Base-by-base conservation (phyloP, 2,113 vertebrate species). In the Aix galericulata region DNA sequence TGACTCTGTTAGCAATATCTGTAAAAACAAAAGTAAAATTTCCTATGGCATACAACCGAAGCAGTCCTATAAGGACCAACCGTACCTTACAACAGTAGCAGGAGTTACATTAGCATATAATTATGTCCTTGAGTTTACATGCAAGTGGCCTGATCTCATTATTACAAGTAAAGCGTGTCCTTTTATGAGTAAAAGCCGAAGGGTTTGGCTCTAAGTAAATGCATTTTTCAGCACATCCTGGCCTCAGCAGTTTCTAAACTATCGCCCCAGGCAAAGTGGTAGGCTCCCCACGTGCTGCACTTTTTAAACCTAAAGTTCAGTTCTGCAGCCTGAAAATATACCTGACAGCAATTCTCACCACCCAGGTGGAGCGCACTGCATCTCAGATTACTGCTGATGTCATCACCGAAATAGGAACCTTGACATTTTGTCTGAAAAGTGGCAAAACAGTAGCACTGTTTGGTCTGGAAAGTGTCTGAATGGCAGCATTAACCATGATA, bases 141-240 rank as follows among this genome's bases (percentile, higher is more conserved):
- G 26, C 16, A 67, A 78, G 68, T 79, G 62, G 42, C 42, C 73
- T 64, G 86, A 90, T 88, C 67, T 85, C 82, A 36, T 72, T 86
- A 63, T 68, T 88, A 72, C 34, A 75, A 71, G n/a, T 17, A 27
- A 79, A 80, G 64, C n/a, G 13, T 76, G 38, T 50, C 34, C 38
- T 89, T 83, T 63, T 60, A 83, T 22, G 73, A 90, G 52, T n/a
- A 91, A 90, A 94, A 93, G 82, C 66, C 64, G 73, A 68, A 92
- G 52, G 38, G 64, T 72, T 88, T 95, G 73, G 76, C 79, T 89
- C 77, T 90, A 74, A 60, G 60, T 79, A 82, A 91, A 75, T 17
- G 60, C 2, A 63, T 40, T 95, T 89, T 95, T 62, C 56, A 91
- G 38, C 48, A 81, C 9, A 78, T 56, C 32, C 64, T 27, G 66